Percentiles rank a stretch among this genome's conserved stretches.
phyloP scores from a whole-genome alignment of 2,113 vertebrate species.

The Sinocyclocheilus anophthalmus region DNA sequence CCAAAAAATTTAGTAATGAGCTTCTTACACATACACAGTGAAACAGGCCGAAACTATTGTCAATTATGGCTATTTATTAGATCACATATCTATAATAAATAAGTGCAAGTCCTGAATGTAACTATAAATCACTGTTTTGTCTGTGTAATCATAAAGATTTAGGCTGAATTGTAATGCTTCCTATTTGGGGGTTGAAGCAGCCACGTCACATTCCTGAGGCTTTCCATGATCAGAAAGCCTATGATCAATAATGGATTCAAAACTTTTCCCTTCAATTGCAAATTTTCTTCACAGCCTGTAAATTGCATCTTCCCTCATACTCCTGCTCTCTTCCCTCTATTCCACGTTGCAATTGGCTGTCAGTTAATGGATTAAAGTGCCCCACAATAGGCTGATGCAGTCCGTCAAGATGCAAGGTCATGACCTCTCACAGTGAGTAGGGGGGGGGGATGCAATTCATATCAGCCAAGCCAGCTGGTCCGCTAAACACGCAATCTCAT shows the following conservation, averaged over 20 bases:
- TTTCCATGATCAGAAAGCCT: constrained; percentile 15
- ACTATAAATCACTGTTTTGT: background rate
- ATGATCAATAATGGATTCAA: constrained; percentile 72
- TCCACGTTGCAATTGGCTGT: constrained; percentile 68
- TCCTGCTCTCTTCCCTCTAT: constrained; percentile 24
- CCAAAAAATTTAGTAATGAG: too few relatives aligned
- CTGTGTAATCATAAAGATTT: background rate
- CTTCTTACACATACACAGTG: too few relatives aligned
- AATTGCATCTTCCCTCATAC: constrained; percentile 32
- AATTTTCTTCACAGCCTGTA: background rate
- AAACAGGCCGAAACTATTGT: background rate
- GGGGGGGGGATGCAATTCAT: constrained; percentile 76
- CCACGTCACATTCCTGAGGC: constrained; percentile 21
- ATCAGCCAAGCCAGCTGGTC: constrained; percentile 73
- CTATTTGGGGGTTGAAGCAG: constrained; percentile 20
- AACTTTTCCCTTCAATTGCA: constrained; percentile 42
- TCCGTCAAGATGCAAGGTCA: constrained; percentile 77
- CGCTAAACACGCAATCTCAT: constrained; percentile 80
- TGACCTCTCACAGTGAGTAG: constrained; percentile 77
- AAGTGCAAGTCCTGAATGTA: background rate
- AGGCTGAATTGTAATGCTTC: background rate
- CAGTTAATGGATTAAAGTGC: constrained; percentile 79
- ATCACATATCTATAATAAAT: background rate
- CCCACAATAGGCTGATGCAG: constrained; percentile 80
- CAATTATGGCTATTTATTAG: background rate